phyloP scores from a whole-genome alignment of 2,888 invertebrate genomes.

The Epinotia nisella region DNA sequence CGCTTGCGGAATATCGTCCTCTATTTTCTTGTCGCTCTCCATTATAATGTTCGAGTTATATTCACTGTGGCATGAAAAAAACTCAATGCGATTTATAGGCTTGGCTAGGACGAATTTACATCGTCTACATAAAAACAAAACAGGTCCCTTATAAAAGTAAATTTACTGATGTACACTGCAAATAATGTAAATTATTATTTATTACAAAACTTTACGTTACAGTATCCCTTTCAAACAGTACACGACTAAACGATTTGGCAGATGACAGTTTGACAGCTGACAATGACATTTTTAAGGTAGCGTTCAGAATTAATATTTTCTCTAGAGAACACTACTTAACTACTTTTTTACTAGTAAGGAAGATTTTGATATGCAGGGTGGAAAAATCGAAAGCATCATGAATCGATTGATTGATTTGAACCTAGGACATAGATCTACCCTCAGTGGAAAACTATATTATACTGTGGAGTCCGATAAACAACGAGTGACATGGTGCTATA shows the following conservation, averaged over 20 bases:
- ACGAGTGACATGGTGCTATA: neutral
- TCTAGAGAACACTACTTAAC: too few species aligned
- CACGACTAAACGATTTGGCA: slow-evolving; percentile 26
- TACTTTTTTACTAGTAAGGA: too few species aligned
- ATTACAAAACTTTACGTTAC: slow-evolving; percentile 34
- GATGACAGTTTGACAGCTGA: slow-evolving; percentile 11
- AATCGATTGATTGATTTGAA: too few species aligned
- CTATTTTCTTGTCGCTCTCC: slow-evolving; percentile 60
- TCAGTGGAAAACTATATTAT: neutral
- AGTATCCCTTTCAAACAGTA: slow-evolving; percentile 34
- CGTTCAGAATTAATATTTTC: slow-evolving; percentile 4
- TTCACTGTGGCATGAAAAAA: slow-evolving; percentile 28
- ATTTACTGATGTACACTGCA: slow-evolving; percentile 4
- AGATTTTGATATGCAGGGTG: too few species aligned
- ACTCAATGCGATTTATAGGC: slow-evolving; percentile 6
- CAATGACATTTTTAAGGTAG: slow-evolving; percentile 11
- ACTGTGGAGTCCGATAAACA: neutral
- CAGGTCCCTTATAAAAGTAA: slow-evolving; percentile 9
- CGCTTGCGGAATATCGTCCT: slow-evolving; percentile 68
- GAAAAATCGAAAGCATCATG: too few species aligned
- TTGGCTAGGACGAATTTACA: slow-evolving; percentile 11
- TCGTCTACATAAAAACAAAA: neutral
- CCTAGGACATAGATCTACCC: too few species aligned
- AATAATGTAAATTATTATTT: slow-evolving; percentile 31
- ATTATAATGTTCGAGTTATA: slow-evolving; percentile 47